phyloP scores from a whole-genome alignment of 2,797 vertebrate species.

The Helostoma temminkii region DNA sequence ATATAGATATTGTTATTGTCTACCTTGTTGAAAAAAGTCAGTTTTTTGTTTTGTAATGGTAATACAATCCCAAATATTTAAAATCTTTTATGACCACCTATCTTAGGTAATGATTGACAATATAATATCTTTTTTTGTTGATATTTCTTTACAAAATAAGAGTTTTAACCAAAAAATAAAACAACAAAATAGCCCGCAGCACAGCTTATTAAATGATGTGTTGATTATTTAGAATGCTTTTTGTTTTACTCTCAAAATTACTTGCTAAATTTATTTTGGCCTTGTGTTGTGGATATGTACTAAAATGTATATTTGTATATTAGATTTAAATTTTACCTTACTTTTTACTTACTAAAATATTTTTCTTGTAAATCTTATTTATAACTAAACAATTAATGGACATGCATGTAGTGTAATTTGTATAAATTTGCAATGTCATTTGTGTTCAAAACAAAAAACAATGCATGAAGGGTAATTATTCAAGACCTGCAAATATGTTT shows the following conservation, averaged over 20 bases:
- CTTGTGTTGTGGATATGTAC: not conserved
- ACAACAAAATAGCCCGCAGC: not conserved
- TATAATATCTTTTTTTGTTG: not conserved
- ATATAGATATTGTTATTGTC: too few species aligned
- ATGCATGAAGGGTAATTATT: not conserved
- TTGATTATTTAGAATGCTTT: not conserved
- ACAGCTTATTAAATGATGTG: not conserved
- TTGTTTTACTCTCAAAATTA: not conserved
- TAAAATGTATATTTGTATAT: not conserved
- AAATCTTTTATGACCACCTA: not conserved
- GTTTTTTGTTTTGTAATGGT: too few species aligned
- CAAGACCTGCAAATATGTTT: not conserved
- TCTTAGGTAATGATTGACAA: not conserved
- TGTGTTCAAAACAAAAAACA: not conserved
- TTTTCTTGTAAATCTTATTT: not conserved
- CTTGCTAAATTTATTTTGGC: not conserved
- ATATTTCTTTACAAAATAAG: not conserved
- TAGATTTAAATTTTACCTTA: not conserved
- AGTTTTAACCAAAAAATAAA: not conserved
- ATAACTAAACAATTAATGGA: too few species aligned
- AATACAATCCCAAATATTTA: not conserved
- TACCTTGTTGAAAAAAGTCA: too few species aligned
- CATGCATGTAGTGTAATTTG: not conserved
- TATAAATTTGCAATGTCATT: not conserved
- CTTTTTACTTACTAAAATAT: not conserved